phyloP scores from a whole-genome alignment of 2,888 invertebrate species.

The Dynastes maya region DNA sequence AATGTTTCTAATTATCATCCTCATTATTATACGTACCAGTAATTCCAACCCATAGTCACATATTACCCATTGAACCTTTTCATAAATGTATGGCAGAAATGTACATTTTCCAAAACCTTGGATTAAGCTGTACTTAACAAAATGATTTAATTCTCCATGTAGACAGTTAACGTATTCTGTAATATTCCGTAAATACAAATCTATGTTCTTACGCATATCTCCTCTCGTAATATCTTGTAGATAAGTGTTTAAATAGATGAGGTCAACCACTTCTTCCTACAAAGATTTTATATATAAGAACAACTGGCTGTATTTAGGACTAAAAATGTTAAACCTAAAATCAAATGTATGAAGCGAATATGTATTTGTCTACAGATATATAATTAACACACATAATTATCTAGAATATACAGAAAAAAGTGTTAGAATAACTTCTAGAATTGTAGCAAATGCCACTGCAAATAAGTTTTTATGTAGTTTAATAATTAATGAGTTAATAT shows the following conservation, averaged over 20 bases:
- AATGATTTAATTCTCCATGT: conserved; percentile 6
- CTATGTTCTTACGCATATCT: background rate
- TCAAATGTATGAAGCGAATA: too few species aligned
- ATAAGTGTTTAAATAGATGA: background rate
- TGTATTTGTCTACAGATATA: too few species aligned
- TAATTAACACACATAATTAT: too few species aligned
- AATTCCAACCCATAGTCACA: conserved; percentile 53
- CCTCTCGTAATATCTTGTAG: conserved; percentile 10
- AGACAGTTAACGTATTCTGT: conserved; percentile 24
- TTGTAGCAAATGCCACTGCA: too few species aligned
- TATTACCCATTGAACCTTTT: conserved; percentile 48
- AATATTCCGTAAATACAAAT: conserved; percentile 24
- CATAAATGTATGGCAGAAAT: conserved; percentile 49
- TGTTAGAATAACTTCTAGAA: too few species aligned
- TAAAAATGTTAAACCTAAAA: too few species aligned
- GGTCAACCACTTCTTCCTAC: conserved; percentile 10
- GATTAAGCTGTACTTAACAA: conserved; percentile 42
- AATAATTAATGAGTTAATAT: too few species aligned
- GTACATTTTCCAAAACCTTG: conserved; percentile 54
- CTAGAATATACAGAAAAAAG: too few species aligned
- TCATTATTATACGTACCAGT: conserved; percentile 48
- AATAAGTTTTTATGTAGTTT: too few species aligned
- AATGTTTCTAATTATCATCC: too few species aligned
- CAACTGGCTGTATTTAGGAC: background rate
- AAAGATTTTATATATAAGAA: background rate